Evolutionary conservation across 1,140 invertebrate species (phyloP), one percentile per base, ranked within the genome.

Genomic region (Diachasma alloeum): DNA sequence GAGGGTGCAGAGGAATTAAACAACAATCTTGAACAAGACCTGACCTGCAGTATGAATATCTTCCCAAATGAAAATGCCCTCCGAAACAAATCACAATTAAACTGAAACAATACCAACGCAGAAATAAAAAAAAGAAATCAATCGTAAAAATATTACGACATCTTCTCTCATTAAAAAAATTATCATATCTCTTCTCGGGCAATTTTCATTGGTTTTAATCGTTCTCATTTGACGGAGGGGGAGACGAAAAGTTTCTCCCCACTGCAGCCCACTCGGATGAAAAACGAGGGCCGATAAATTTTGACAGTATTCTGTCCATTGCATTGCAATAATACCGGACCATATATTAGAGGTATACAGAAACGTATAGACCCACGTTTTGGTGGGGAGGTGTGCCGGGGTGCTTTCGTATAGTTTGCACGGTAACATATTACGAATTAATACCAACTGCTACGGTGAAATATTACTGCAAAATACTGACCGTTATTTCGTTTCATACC

Each of bases 281-380:
- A 90, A 89, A 90, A 90, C 86, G 88, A 85, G 84, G 82, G 83
- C 87, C 88, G 87, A 90, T 90, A 90, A 90, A 90, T 90, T 90
- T 90, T 88, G 88, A 90, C 88, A 89, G 87, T 88, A 90, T 90
- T 90, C 88, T 89, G 88, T 90, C 88, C 86, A 89, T 89, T 90
- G 88, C 88, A 89, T 89, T 87, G 88, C 88, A 90, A 90, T 90
- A 90, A 90, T 90, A 89, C 86, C 83, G 87, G 84, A 88, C 87
- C 88, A 88, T 90, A 90, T 90, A 90, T 89, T 90, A 90, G 85
- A 85, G 83, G 87, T 80, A 79, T 83, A 81, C 53, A 63, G 66
- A 73, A 42, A 76, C 19, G 63, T 17, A 72, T 53, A 74, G 39
- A 56, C 44, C 48, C 39, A 10, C 48, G n/a, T 56, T 56, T 56